Conservation (phyloP, 2,113 vertebrate genomes). For the Micronycteris hirsuta region DNA sequence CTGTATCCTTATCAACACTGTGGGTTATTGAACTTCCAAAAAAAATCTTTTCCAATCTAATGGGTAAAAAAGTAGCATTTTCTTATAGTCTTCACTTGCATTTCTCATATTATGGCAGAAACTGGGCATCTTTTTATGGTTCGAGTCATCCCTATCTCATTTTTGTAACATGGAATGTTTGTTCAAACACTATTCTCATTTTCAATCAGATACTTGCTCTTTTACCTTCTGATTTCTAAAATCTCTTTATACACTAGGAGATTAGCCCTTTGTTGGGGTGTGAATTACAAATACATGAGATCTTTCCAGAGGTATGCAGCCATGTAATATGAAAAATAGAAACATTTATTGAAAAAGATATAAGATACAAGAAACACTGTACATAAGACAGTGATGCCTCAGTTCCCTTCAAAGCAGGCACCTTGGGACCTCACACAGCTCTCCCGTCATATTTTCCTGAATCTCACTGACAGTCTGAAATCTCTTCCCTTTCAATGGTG, state of each 20-base stretch:
- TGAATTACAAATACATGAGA: not conserved
- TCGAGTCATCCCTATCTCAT: not conserved
- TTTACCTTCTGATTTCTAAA: slow-evolving; percentile 26
- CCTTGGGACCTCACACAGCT: no score
- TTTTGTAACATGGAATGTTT: not conserved
- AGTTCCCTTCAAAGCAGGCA: no score
- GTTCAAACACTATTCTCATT: not conserved
- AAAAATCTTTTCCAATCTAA: not conserved
- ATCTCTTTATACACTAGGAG: not conserved
- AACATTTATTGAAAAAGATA: no score
- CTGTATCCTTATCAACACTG: not conserved
- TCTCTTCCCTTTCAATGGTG: no score
- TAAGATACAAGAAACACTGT: no score
- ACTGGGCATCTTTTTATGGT: not conserved
- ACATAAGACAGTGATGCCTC: no score
- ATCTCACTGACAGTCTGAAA: no score
- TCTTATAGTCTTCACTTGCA: not conserved
- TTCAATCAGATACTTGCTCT: not conserved
- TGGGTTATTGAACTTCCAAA: not conserved
- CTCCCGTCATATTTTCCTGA: no score
- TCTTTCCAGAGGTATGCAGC: no score
- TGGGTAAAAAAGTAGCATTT: not conserved
- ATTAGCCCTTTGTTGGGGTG: not conserved
- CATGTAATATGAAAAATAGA: no score
- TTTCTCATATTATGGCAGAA: not conserved